These are phyloP conservation scores for Eurystomus glaucurus DNA, from an alignment of 2,797 vertebrate genomes.

Conservation along the genomic window DNA sequence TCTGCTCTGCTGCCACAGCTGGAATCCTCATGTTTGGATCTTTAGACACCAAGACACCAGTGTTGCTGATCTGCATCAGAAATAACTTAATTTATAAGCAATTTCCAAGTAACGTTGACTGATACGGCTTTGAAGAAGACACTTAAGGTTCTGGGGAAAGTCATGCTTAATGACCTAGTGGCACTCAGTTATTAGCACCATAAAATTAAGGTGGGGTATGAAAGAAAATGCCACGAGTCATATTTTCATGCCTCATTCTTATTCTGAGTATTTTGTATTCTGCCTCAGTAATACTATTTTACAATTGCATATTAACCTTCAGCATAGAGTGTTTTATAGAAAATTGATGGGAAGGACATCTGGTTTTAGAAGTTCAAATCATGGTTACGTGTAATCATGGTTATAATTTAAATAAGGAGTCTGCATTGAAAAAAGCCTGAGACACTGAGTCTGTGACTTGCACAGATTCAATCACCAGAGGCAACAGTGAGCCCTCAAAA, in stretches of 20 bases:
- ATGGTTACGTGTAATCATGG: rapidly evolving
- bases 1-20: neutral
- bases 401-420: neutral
- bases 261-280: slow-evolving; percentile 3
- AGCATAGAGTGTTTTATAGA: slow-evolving; percentile 8
- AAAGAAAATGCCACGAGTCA: neutral
- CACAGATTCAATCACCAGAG: neutral
- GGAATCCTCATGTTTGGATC: neutral
- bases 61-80: neutral
- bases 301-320: slow-evolving; percentile 16
- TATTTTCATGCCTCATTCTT: neutral
- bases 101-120: slow-evolving; percentile 15
- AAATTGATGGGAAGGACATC: slow-evolving; percentile 32
- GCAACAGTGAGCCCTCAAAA: neutral
- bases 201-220: slow-evolving; percentile 28
- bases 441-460: neutral
- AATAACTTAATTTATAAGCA: neutral
- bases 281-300: slow-evolving; percentile 7
- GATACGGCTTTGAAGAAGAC: neutral
- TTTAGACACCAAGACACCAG: neutral
- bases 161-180: neutral
- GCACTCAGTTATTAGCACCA: slow-evolving; percentile 16
- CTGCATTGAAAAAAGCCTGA: neutral
- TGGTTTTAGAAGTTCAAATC: neutral
- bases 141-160: neutral